A percentile compares a stretch with the other conserved stretches of the same genome.
Conservation (phyloP, 2,797 vertebrate genomes). For the Etheostoma nigrum region DNA sequence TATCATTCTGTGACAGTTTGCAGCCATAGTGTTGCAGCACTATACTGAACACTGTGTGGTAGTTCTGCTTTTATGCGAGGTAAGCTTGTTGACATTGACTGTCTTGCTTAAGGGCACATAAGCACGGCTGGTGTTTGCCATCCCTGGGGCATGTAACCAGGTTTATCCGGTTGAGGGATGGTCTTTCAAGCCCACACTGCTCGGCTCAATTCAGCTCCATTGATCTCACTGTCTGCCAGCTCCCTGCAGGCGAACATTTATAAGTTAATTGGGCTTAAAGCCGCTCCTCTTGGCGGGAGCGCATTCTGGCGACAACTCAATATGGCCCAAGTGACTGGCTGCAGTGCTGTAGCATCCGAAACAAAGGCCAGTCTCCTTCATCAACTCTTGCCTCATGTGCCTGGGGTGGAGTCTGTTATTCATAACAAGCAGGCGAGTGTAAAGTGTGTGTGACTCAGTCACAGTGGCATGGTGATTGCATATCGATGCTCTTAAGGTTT, state of each 20-base stretch:
- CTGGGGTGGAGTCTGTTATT: slow-evolving; percentile 26
- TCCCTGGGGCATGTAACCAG: slow-evolving; percentile 13
- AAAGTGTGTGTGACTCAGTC: slow-evolving; percentile 1
- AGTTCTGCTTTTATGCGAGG: neutral
- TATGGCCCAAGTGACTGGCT: slow-evolving; percentile 28
- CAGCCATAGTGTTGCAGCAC: neutral
- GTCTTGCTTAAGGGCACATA: slow-evolving; percentile 42
- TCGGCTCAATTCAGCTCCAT: slow-evolving; percentile 57
- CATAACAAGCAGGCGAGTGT: slow-evolving; percentile 48
- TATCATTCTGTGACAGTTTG: neutral
- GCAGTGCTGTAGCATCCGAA: slow-evolving; percentile 16
- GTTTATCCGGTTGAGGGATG: slow-evolving; percentile 41
- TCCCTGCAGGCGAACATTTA: slow-evolving; percentile 68
- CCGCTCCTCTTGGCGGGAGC: slow-evolving; percentile 50
- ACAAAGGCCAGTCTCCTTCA: slow-evolving; percentile 45
- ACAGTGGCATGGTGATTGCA: slow-evolving; percentile 15
- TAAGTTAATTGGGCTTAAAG: slow-evolving; percentile 79
- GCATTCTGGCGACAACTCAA: slow-evolving; percentile 60
- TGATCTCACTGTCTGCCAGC: slow-evolving; percentile 66
- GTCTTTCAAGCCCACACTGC: slow-evolving; percentile 20
- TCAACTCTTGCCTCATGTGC: slow-evolving; percentile 32
- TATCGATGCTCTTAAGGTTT: slow-evolving; percentile 38
- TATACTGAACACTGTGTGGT: neutral
- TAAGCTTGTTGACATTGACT: neutral
- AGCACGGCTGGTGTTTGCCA: slow-evolving; percentile 2